Percentiles rank a stretch among this genome's conserved stretches.
These are phyloP conservation scores for Caenorhabditis brenneri DNA, from an alignment of 1,140 invertebrate genomes.

Conservation along the genomic window DNA sequence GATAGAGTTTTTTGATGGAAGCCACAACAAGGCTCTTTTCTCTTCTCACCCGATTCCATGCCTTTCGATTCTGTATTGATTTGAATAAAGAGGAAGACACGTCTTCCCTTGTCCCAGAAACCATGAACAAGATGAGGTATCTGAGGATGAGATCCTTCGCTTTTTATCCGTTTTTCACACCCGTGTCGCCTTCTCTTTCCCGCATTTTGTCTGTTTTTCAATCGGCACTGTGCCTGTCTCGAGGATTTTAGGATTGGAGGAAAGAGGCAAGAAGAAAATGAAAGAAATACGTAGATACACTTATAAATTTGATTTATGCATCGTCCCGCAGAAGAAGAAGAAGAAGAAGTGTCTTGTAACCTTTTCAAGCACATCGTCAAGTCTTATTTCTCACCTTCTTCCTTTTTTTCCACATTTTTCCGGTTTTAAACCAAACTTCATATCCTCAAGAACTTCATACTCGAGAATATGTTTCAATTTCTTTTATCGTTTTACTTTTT, in stretches of 20 bases:
- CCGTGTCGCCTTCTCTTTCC: background rate
- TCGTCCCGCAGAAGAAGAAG: background rate
- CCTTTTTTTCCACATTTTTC: background rate
- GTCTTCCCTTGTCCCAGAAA: background rate
- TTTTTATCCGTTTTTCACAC: background rate
- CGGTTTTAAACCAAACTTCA: constrained; percentile 11
- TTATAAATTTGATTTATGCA: constrained; percentile 16
- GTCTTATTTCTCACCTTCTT: background rate
- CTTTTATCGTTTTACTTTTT: background rate
- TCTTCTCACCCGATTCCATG: too few species aligned
- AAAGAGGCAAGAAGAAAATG: background rate
- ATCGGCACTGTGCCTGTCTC: constrained; percentile 32
- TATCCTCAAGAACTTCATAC: constrained; percentile 6
- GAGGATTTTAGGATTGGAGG: background rate
- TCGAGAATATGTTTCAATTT: background rate
- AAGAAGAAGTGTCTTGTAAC: background rate
- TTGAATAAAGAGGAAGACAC: background rate
- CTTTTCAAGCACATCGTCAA: constrained; percentile 21
- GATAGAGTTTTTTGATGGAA: background rate
- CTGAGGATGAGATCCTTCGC: background rate
- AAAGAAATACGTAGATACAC: constrained; percentile 32
- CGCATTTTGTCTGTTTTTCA: constrained; percentile 31
- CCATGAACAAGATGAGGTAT: background rate
- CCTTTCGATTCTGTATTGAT: background rate
- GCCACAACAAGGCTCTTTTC: background rate